Evolutionary conservation across 2,888 invertebrate species (phyloP), one percentile per base, ranked within the genome.

Genomic region (Microctonus brassicae): DNA sequence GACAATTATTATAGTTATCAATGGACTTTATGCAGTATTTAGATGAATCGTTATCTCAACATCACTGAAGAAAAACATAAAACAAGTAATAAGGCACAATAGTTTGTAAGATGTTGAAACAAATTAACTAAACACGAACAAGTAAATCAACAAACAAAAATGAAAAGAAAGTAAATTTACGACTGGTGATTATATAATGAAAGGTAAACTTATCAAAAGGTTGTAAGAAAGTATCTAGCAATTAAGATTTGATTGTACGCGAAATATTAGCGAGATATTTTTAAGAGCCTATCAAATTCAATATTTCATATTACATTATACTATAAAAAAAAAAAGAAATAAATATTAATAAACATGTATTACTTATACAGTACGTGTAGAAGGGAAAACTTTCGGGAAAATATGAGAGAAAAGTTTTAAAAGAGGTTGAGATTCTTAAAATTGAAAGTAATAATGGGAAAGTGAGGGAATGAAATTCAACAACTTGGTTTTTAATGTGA

Each of bases 181-280:
- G 24, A 63, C 39, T 55, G 66, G 65, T 61, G 61, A 67, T 63
- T 68, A 70, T 66, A 53, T 58, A 33, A 53, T 55, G 64, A 63
- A 69, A 68, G 42, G 71, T 55, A 72, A 77, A 82, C 79, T 76
- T 77, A 83, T 85, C 81, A 84, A 83, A 86, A 86, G 86, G 87
- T 87, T 86, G 87, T 86, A 84, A 80, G 86, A 87, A 87, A 87
- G 86, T 86, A 86, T 75, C 82, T 85, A 86, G 83, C 62, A 22
- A 66, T 66, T 86, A 87, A 86, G 82, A 72, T 80, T 79, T 75
- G 81, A 77, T 69, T 67, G 73, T 76, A 75, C 79, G 77, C 69
- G 73, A 84, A 79, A 83, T 81, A 80, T 79, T 84, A 84, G 79
- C 75, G 73, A 78, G 78, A 84, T 86, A 86, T 86, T 86, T 86